phyloP scores from a whole-genome alignment of 2,888 invertebrate genomes.

The Rambutsinella grinnellia region DNA sequence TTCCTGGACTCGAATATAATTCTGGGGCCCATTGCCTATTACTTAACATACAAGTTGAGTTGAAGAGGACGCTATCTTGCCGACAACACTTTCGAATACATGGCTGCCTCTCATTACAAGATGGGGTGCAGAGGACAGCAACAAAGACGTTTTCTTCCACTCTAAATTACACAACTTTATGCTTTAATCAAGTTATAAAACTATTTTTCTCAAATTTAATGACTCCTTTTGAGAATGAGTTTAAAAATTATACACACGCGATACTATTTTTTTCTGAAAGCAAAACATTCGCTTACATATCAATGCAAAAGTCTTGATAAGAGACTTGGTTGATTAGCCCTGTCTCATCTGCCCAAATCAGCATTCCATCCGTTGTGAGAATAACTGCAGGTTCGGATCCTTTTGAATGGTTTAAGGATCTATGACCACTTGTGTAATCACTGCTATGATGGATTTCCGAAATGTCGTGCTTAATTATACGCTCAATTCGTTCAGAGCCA shows the following conservation, averaged over 20 bases:
- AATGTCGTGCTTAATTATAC: slow-evolving; percentile 55
- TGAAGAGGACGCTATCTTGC: slow-evolving; percentile 57
- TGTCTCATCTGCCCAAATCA: slow-evolving; percentile 63
- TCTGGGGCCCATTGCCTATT: slow-evolving; percentile 59
- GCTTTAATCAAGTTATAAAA: too few species aligned
- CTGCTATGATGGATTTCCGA: slow-evolving; percentile 25
- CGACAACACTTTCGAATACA: slow-evolving; percentile 65
- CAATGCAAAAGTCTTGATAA: slow-evolving; percentile 64
- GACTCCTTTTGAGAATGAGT: too few species aligned
- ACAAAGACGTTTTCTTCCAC: slow-evolving; percentile 59
- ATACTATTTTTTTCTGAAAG: slow-evolving; percentile 10
- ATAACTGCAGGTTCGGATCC: slow-evolving; percentile 51
- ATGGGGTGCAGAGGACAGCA: slow-evolving; percentile 63
- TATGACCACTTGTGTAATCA: slow-evolving; percentile 4
- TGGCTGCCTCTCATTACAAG: slow-evolving; percentile 57
- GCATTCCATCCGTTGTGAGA: slow-evolving; percentile 61
- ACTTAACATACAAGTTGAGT: slow-evolving; percentile 55
- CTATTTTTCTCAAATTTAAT: too few species aligned
- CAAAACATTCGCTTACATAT: slow-evolving; percentile 58
- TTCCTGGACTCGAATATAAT: slow-evolving; percentile 52
- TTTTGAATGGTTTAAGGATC: neutral
- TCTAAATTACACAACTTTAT: slow-evolving; percentile 13
- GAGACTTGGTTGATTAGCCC: slow-evolving; percentile 59
- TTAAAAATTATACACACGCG: slow-evolving; percentile 8
- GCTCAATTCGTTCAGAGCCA: slow-evolving; percentile 51